phyloP scores from a whole-genome alignment of 1,140 invertebrate genomes.

The Heliconius congener region DNA sequence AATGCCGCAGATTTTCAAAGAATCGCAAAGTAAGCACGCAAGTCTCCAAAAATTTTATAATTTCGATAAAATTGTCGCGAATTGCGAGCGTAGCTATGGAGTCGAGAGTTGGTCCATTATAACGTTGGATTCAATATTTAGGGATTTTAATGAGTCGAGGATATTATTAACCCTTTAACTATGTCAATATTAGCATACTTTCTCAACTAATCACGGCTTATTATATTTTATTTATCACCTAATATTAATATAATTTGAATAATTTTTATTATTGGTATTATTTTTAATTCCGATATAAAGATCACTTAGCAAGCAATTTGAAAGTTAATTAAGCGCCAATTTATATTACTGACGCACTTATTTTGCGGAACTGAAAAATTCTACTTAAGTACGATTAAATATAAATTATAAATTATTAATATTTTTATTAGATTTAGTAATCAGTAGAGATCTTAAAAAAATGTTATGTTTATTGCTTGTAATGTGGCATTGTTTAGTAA shows the following conservation, averaged over 20 bases:
- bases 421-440: not conserved
- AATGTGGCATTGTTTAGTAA: not conserved
- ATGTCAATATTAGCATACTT: constrained; percentile 9
- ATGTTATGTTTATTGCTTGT: not conserved
- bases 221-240: not conserved
- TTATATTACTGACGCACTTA: not conserved
- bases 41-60: constrained; percentile 10
- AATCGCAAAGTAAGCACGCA: constrained; percentile 41
- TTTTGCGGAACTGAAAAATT: not conserved
- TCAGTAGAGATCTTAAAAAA: not conserved
- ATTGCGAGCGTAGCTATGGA: not conserved
- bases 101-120: not conserved
- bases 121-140: not conserved
- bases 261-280: not conserved
- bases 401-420: not conserved
- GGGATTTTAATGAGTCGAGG: not conserved
- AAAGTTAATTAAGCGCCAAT: not conserved
- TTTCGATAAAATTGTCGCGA: not conserved
- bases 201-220: not conserved
- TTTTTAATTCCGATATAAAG: not conserved
- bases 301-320: not conserved
- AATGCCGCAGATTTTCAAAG: constrained; percentile 47
- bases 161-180: not conserved
- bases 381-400: not conserved
- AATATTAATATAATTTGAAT: not conserved